Percentiles rank a stretch among this genome's conserved stretches.
Conservation (phyloP, 2,888 invertebrate species). For the Cryptosula pallasiana region DNA sequence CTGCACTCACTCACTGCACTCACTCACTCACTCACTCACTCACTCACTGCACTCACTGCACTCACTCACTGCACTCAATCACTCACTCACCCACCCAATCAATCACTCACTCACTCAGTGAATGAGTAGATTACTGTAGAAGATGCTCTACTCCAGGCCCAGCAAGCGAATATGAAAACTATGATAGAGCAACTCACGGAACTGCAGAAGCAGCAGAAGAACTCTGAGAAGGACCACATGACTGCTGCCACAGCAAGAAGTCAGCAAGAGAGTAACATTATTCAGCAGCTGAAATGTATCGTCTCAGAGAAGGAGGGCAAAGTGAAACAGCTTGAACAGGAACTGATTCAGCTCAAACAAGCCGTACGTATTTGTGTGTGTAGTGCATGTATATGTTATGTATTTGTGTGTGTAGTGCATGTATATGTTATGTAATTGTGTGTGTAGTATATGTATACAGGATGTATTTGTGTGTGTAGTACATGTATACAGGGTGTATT, state of each 20-base stretch:
- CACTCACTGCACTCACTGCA: no score
- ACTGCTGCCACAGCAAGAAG: conserved; percentile 37
- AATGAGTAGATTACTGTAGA: no score
- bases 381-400: not conserved
- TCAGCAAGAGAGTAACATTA: conserved; percentile 45
- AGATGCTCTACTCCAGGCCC: not conserved
- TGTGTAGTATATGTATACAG: no score
- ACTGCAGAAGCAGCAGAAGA: conserved; percentile 32
- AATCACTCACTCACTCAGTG: no score
- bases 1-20: no score
- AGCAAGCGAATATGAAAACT: conserved; percentile 33
- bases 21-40: no score
- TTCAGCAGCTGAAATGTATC: conserved; percentile 47
- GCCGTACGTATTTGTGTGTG: conserved; percentile 32
- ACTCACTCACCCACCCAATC: no score
- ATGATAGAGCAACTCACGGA: conserved; percentile 35
- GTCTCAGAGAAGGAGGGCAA: conserved; percentile 46
- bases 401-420: no score
- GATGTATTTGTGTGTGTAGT: no score
- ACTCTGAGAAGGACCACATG: conserved; percentile 33
- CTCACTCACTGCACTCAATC: no score
- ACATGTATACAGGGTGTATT: no score
- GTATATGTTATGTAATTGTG: not conserved
- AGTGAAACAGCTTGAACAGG: conserved; percentile 42
- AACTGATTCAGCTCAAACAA: conserved; percentile 38